Conservation (phyloP, 2,888 invertebrate genomes). For the Dicyrtoma fusca region DNA sequence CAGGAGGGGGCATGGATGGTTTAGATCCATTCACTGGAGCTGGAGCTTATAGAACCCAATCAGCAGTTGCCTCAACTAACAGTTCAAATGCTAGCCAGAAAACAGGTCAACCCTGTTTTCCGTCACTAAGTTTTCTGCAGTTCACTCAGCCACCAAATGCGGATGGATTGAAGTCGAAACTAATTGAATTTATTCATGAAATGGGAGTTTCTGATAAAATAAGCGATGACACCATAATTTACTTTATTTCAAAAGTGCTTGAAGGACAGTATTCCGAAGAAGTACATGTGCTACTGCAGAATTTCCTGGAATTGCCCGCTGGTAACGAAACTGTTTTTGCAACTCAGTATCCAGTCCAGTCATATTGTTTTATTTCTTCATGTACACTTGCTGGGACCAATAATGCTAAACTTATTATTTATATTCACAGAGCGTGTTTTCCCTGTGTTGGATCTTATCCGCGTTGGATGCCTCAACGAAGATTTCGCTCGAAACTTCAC, state of each 20-base stretch:
- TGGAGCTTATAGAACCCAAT: constrained; percentile 58
- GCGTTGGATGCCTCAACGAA: constrained; percentile 75
- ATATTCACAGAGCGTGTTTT: constrained; percentile 66
- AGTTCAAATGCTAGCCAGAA: background rate
- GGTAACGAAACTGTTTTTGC: constrained; percentile 20
- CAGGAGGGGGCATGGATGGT: constrained; percentile 58
- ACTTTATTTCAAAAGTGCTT: constrained; percentile 38
- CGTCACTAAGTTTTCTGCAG: constrained; percentile 59
- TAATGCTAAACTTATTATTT: too few species aligned
- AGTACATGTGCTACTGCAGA: constrained; percentile 6
- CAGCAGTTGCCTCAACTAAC: constrained; percentile 21
- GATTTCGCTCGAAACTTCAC: constrained; percentile 61
- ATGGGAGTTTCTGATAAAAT: constrained; percentile 40
- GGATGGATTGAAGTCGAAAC: constrained; percentile 59
- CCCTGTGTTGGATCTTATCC: constrained; percentile 84
- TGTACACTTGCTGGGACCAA: too few species aligned
- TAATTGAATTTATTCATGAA: constrained; percentile 53
- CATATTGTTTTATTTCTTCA: too few species aligned
- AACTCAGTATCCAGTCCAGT: too few species aligned
- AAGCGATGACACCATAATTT: constrained; percentile 32
- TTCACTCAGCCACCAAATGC: constrained; percentile 58
- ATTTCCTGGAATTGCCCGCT: constrained; percentile 12
- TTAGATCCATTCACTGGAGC: constrained; percentile 63
- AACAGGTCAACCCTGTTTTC: constrained; percentile 58
- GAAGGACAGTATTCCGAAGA: constrained; percentile 30